A percentile compares a stretch with the other conserved stretches of the same genome.
Evolutionary conservation across 2,888 invertebrate species (phyloP).

Genomic region (Phytoseiulus persimilis): DNA sequence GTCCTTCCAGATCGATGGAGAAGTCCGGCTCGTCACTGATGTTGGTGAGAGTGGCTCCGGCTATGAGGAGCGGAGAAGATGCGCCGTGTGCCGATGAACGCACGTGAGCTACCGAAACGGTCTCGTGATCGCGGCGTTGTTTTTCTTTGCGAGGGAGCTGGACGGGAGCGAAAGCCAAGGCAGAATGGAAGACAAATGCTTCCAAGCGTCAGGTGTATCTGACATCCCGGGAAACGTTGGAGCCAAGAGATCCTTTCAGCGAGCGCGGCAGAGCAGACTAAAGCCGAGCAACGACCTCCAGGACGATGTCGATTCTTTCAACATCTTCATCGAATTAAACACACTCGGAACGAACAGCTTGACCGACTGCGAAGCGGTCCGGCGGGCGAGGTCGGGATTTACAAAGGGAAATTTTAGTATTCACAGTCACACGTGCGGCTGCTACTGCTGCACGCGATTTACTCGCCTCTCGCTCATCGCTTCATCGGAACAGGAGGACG

Average conservation of each 20-base stretch:
- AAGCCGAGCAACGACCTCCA: not conserved
- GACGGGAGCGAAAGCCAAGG: not conserved
- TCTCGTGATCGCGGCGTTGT: too few species aligned
- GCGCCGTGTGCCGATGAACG: too few species aligned
- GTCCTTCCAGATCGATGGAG: too few species aligned
- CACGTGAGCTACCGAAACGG: too few species aligned
- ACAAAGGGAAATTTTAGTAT: not conserved
- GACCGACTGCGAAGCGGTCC: not conserved
- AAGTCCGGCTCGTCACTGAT: too few species aligned
- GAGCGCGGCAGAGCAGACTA: not conserved
- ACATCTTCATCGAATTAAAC: not conserved
- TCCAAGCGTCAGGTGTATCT: not conserved
- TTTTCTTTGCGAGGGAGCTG: not conserved
- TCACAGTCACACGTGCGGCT: not conserved
- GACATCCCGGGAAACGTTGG: not conserved
- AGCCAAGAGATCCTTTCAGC: not conserved
- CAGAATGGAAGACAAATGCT: not conserved
- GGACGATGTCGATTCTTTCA: not conserved
- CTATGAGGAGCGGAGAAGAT: too few species aligned
- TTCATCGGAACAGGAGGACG: not conserved
- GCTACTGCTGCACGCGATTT: not conserved
- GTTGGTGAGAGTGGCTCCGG: too few species aligned
- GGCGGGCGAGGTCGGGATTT: not conserved
- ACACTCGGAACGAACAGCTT: not conserved
- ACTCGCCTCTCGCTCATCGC: not conserved